Conservation (phyloP, 2,888 invertebrate genomes). For the Scrobipalpa atriplicella region DNA sequence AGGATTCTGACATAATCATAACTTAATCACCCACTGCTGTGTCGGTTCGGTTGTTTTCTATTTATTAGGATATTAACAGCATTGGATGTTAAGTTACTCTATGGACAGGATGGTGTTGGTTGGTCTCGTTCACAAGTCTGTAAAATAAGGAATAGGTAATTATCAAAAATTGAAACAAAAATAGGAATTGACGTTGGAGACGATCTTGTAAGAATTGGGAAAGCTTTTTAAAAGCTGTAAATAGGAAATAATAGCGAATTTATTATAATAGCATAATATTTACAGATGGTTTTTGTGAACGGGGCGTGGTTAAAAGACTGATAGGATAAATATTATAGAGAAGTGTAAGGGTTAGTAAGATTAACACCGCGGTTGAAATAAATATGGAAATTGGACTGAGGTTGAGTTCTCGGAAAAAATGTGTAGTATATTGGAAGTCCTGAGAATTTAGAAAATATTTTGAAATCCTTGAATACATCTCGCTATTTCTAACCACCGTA, state of each 20-base stretch:
- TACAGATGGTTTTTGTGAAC: conserved; percentile 32
- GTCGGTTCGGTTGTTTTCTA: conserved; percentile 6
- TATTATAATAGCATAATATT: neutral
- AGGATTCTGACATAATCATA: conserved; percentile 26
- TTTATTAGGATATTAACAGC: conserved; percentile 20
- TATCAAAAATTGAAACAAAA: neutral
- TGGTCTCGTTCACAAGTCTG: conserved; percentile 4
- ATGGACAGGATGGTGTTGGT: neutral
- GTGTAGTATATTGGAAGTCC: neutral
- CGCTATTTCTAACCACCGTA: too few species aligned
- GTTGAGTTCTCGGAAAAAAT: neutral
- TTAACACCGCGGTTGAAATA: conserved; percentile 35
- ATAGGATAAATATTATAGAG: conserved; percentile 40
- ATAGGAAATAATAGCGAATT: neutral
- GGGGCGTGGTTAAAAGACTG: conserved; percentile 54
- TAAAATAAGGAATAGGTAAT: neutral
- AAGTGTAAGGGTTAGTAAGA: conserved; percentile 25
- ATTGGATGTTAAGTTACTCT: conserved; percentile 8
- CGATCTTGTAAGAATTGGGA: neutral
- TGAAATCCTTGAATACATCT: too few species aligned
- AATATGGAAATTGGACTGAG: neutral
- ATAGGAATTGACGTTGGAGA: neutral
- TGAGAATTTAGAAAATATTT: too few species aligned
- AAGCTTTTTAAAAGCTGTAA: conserved; percentile 1
- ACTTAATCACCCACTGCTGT: neutral